These are phyloP conservation scores for Sinocyclocheilus anophthalmus DNA, from an alignment of 2,113 vertebrate species.

Conservation along the genomic window DNA sequence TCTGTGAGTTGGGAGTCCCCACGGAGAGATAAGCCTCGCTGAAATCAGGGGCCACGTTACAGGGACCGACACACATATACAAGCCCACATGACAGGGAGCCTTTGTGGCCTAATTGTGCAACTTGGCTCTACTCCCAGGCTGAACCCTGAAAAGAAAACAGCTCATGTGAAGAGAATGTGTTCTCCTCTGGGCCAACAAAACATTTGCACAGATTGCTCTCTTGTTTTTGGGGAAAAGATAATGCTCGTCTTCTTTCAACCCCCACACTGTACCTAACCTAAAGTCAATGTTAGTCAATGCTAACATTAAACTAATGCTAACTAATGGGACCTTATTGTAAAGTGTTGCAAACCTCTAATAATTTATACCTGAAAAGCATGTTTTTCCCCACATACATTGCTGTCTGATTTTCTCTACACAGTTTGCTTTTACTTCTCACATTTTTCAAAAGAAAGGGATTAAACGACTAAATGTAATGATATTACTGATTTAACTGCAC, in stretches of 20 bases:
- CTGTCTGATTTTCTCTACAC: not conserved
- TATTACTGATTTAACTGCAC: not conserved
- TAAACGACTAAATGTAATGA: not conserved
- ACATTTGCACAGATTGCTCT: constrained; percentile 45
- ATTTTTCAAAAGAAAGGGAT: not conserved
- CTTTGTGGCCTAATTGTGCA: constrained; percentile 48
- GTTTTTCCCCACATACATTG: no score
- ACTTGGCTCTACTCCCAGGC: constrained; percentile 53
- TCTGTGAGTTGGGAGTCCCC: constrained; percentile 16
- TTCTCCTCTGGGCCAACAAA: constrained; percentile 44
- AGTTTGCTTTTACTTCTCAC: not conserved
- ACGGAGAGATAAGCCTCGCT: not conserved
- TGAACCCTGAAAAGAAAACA: constrained; percentile 50
- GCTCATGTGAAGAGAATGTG: constrained; percentile 47
- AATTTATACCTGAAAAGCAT: no score
- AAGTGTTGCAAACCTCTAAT: not conserved
- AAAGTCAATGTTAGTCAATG: not conserved
- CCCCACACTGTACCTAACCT: not conserved
- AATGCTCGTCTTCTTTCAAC: not conserved
- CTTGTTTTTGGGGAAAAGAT: constrained; percentile 26
- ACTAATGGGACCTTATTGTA: not conserved
- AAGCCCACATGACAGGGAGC: constrained; percentile 55
- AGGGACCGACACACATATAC: constrained; percentile 4
- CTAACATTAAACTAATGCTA: not conserved
- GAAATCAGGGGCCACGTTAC: constrained; percentile 26